Evolutionary conservation across 2,888 invertebrate genomes (phyloP).

Genomic region (Iselma pallidipennis): DNA sequence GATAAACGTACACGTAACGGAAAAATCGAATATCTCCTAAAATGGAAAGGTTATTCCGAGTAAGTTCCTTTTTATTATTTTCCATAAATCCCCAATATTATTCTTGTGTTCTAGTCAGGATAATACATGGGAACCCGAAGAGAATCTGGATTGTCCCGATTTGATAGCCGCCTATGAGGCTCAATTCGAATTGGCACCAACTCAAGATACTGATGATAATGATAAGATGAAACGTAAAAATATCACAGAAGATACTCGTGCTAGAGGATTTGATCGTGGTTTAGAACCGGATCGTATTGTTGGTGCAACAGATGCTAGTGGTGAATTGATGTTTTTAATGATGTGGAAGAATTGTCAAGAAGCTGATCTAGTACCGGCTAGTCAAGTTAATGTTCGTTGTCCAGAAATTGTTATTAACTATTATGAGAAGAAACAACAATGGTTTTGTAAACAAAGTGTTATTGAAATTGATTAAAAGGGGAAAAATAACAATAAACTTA

Average conservation of each 20-base stretch:
- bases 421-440: constrained; percentile 60
- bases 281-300: constrained; percentile 84
- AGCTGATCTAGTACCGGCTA: constrained; percentile 67
- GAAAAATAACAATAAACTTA: background rate
- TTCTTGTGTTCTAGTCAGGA: constrained; percentile 54
- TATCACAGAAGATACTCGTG: constrained; percentile 54
- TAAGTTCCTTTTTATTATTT: constrained; percentile 46
- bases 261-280: constrained; percentile 77
- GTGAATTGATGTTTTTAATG: constrained; percentile 85
- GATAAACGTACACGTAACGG: constrained; percentile 71
- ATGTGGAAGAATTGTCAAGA: constrained; percentile 78
- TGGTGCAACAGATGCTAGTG: constrained; percentile 87
- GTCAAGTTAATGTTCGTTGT: constrained; percentile 63
- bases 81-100: background rate
- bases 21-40: constrained; percentile 68
- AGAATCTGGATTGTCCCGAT: constrained; percentile 75
- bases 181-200: constrained; percentile 33
- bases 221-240: constrained; percentile 49
- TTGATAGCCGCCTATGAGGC: constrained; percentile 61
- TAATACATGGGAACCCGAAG: constrained; percentile 86
- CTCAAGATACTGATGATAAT: constrained; percentile 34
- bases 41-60: constrained; percentile 71
- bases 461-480: constrained; percentile 44
- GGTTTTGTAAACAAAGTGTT: constrained; percentile 47
- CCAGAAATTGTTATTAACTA: constrained; percentile 68